Evolutionary conservation across 2,797 vertebrate genomes (phyloP).

Genomic region (Ibycter americanus): DNA sequence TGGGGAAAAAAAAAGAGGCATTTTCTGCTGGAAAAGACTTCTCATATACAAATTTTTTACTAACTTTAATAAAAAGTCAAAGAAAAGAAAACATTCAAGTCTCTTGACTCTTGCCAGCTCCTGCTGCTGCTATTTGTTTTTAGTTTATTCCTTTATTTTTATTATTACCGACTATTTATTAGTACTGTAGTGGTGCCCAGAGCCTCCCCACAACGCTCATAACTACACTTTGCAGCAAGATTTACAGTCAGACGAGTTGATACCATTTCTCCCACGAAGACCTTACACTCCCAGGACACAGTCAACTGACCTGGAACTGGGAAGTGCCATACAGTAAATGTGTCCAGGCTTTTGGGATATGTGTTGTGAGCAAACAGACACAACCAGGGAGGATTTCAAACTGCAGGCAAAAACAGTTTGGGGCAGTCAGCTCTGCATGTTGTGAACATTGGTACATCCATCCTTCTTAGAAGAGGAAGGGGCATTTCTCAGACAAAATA

Average conservation of each 20-base stretch:
- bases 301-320: neutral
- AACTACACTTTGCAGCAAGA: neutral
- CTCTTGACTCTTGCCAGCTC: neutral
- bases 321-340: neutral
- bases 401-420: neutral
- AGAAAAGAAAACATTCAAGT: constrained; percentile 2
- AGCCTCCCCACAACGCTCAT: neutral
- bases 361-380: neutral
- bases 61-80: neutral
- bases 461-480: neutral
- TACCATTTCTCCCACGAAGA: neutral
- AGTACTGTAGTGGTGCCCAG: constrained; percentile 9
- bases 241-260: neutral
- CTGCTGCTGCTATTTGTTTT: constrained; percentile 20
- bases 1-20: neutral
- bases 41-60: neutral
- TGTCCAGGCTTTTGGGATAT: neutral
- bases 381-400: neutral
- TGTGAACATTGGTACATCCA: neutral
- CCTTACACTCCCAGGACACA: neutral
- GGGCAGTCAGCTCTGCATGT: neutral
- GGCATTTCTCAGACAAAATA: neutral
- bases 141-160: constrained; percentile 38
- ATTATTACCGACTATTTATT: neutral
- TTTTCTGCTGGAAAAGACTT: neutral